Conservation (phyloP, 2,113 vertebrate genomes). For the Canis aureus region DNA sequence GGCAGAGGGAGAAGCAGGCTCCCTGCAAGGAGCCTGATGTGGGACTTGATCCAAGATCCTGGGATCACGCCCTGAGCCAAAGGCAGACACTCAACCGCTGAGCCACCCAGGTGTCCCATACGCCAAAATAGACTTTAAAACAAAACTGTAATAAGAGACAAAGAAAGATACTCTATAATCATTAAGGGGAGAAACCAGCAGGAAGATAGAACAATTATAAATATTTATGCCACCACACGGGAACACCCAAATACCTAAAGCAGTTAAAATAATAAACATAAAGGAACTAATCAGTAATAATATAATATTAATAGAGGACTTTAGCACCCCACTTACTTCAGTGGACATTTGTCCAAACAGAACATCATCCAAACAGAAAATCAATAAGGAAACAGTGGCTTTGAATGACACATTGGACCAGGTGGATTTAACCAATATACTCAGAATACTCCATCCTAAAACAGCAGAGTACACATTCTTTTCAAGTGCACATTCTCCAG, state of each 20-base stretch:
- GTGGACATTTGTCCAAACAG: not conserved
- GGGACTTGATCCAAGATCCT: not conserved
- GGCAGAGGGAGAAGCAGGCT: too few species aligned
- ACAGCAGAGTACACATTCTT: not conserved
- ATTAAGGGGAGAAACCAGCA: not conserved
- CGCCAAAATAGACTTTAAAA: not conserved
- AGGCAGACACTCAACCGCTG: not conserved
- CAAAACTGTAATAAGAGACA: not conserved
- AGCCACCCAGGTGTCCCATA: not conserved
- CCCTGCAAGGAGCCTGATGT: not conserved
- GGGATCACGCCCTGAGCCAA: too few species aligned
- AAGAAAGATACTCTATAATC: not conserved
- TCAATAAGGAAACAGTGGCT: not conserved
- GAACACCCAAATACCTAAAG: not conserved
- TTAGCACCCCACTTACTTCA: not conserved
- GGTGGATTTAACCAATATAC: not conserved
- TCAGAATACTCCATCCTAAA: not conserved
- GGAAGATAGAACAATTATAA: not conserved
- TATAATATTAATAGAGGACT: too few species aligned
- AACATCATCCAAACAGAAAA: not conserved
- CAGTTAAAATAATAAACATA: not conserved
- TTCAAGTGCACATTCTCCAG: not conserved
- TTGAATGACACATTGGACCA: not conserved
- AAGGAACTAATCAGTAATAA: not conserved
- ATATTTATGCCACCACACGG: not conserved